Evolutionary conservation across 2,888 invertebrate species (phyloP).

Genomic region (Candidula unifasciata): DNA sequence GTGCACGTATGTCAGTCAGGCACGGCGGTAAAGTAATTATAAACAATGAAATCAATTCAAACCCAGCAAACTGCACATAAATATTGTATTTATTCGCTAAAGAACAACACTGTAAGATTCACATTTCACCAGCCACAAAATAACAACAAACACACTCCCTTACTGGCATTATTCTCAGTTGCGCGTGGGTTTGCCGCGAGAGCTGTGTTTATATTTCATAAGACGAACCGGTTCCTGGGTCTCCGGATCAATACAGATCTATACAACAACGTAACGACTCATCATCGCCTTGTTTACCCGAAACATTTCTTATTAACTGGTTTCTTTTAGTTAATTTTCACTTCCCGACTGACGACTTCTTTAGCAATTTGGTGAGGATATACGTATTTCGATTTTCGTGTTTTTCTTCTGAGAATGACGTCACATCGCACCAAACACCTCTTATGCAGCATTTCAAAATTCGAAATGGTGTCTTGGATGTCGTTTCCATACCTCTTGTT

Average conservation of each 20-base stretch:
- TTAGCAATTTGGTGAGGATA: neutral
- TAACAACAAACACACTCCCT: no score
- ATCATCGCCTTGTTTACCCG: neutral
- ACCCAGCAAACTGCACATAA: no score
- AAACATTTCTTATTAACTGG: neutral
- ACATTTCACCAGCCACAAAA: no score
- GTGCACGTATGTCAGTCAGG: no score
- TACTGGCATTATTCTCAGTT: neutral
- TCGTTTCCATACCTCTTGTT: neutral
- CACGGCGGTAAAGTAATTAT: no score
- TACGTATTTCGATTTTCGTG: neutral
- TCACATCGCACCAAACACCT: neutral
- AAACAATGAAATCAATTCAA: no score
- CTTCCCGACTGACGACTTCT: neutral
- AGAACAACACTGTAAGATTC: no score
- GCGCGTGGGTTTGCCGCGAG: neutral
- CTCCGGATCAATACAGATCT: neutral
- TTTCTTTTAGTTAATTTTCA: slow-evolving; percentile 8
- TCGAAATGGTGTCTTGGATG: slow-evolving; percentile 18
- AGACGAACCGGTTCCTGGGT: neutral
- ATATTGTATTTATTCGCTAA: no score
- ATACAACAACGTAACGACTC: neutral
- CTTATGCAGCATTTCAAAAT: neutral
- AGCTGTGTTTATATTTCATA: neutral
- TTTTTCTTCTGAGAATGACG: neutral